These are phyloP conservation scores for Eriocheir sinensis DNA, from an alignment of 1,140 invertebrate genomes.

Conservation along the genomic window DNA sequence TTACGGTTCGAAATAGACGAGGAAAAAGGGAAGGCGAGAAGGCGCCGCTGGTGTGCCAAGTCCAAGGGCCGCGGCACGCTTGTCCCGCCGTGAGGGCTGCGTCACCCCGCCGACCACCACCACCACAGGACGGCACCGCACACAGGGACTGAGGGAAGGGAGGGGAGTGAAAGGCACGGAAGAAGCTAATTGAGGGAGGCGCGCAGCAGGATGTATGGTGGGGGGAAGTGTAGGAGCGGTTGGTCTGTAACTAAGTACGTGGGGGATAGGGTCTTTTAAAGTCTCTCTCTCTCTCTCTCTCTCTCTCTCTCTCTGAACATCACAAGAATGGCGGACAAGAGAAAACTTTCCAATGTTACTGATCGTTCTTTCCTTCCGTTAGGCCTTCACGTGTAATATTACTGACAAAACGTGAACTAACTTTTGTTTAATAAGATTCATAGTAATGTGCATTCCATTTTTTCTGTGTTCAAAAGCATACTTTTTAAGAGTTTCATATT, in stretches of 20 bases:
- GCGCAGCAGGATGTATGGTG: slow-evolving; percentile 19
- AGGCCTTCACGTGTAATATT: neutral
- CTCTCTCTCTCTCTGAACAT: neutral
- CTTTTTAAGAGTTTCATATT: neutral
- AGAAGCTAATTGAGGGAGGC: neutral
- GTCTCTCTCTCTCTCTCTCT: slow-evolving; percentile 13
- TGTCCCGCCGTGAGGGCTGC: neutral
- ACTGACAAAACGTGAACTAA: neutral
- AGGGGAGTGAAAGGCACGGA: neutral
- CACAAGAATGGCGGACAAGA: neutral
- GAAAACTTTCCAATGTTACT: neutral
- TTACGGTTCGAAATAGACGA: neutral
- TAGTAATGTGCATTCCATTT: no score
- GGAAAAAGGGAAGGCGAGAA: neutral
- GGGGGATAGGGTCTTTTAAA: no score
- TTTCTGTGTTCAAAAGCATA: no score
- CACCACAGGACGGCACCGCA: neutral
- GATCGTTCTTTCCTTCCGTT: neutral
- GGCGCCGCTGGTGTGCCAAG: neutral
- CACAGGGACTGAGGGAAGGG: neutral
- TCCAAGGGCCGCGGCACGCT: neutral
- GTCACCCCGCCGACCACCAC: neutral
- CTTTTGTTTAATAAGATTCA: no score
- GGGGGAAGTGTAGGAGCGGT: slow-evolving; percentile 11
- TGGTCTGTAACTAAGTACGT: slow-evolving; percentile 1